Evolutionary conservation across 2,113 vertebrate genomes (phyloP).

Genomic region (Panthera uncia): DNA sequence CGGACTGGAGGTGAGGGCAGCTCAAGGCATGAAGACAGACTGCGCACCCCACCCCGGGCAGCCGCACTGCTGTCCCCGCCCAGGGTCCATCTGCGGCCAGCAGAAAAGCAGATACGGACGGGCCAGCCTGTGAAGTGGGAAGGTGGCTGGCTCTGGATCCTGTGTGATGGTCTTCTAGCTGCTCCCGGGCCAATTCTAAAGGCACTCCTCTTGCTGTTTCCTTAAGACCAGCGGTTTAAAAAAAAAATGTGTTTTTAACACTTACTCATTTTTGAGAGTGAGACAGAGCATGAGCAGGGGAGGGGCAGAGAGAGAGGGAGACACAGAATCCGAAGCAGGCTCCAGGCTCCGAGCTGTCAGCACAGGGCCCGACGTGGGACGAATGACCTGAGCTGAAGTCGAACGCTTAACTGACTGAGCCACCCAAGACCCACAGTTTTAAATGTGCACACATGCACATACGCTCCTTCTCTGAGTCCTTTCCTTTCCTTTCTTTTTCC

Average conservation of each 20-base stretch:
- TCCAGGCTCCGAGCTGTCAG: too few relatives aligned
- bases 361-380: too few relatives aligned
- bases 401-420: too few relatives aligned
- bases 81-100: not conserved
- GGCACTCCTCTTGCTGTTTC: not conserved
- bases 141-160: not conserved
- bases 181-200: not conserved
- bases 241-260: too few relatives aligned
- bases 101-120: not conserved
- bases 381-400: too few relatives aligned
- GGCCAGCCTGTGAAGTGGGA: rapidly evolving
- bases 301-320: too few relatives aligned
- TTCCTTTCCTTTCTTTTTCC: not conserved
- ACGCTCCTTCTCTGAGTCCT: not conserved
- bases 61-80: not conserved
- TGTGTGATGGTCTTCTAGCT: not conserved
- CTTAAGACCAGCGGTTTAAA: not conserved
- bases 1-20: not conserved
- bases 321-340: too few relatives aligned
- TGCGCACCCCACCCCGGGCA: not conserved
- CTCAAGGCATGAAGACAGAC: not conserved
- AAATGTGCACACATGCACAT: not conserved
- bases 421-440: too few relatives aligned
- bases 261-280: too few relatives aligned
- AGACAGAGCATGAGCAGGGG: too few relatives aligned